These are phyloP conservation scores for Aphaenogaster floridana DNA, from an alignment of 1,140 invertebrate genomes.

Conservation along the genomic window DNA sequence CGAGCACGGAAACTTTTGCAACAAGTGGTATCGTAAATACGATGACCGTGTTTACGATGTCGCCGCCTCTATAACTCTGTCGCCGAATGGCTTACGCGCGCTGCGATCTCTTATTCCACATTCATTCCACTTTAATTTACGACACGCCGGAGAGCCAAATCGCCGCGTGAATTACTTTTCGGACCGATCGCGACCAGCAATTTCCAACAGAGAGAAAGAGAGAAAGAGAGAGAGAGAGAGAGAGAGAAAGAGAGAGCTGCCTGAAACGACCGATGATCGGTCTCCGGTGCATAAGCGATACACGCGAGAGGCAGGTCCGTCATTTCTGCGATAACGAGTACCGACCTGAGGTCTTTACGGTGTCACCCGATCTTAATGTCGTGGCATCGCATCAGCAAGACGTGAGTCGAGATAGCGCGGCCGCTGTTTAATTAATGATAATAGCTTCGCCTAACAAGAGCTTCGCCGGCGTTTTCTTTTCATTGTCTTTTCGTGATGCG, in stretches of 20 bases:
- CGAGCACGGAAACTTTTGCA: slow-evolving; percentile 24
- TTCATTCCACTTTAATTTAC: slow-evolving; percentile 50
- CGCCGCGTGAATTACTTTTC: slow-evolving; percentile 25
- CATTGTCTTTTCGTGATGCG: slow-evolving; percentile 79
- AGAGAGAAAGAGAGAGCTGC: background rate
- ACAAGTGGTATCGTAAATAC: slow-evolving; percentile 56
- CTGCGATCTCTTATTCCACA: slow-evolving; percentile 43
- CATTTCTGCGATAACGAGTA: slow-evolving; percentile 81
- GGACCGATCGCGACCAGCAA: background rate
- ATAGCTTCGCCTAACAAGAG: slow-evolving; percentile 81
- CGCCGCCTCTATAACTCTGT: slow-evolving; percentile 40
- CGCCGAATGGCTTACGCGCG: slow-evolving; percentile 35
- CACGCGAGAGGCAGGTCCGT: slow-evolving; percentile 69
- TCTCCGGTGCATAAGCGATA: slow-evolving; percentile 1
- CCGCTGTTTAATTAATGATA: slow-evolving; percentile 85
- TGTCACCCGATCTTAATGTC: slow-evolving; percentile 80
- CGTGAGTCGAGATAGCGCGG: slow-evolving; percentile 79
- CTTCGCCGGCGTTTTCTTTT: slow-evolving; percentile 78
- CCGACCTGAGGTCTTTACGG: slow-evolving; percentile 79
- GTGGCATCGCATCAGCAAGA: slow-evolving; percentile 76
- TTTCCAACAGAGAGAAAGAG: background rate
- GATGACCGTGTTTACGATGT: slow-evolving; percentile 51
- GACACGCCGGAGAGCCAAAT: slow-evolving; percentile 30
- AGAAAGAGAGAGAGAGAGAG: background rate
- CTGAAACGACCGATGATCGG: background rate